Conservation (phyloP, 2,888 invertebrate species). For the Gnatocerus cornutus region DNA sequence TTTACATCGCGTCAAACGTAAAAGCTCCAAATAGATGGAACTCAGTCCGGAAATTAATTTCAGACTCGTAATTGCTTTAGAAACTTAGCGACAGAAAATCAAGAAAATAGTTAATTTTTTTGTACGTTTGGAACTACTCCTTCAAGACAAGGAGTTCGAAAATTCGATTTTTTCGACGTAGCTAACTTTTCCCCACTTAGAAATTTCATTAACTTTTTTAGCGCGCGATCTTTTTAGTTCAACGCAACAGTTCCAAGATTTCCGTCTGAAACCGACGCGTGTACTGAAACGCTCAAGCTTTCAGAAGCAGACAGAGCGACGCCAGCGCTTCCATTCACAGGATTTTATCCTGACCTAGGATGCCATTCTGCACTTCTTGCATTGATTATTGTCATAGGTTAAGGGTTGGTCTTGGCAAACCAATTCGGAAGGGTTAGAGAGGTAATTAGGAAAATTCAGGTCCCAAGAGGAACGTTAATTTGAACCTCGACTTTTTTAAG, state of each 20-base stretch:
- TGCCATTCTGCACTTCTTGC: constrained; percentile 20
- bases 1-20: not conserved
- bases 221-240: constrained; percentile 17
- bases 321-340: constrained; percentile 53
- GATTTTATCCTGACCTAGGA: constrained; percentile 57
- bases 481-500: too few relatives aligned
- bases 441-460: too few relatives aligned
- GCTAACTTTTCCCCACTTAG: too few relatives aligned
- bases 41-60: constrained; percentile 17
- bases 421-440: not conserved
- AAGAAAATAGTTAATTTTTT: not conserved
- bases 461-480: too few relatives aligned
- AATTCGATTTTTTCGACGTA: not conserved
- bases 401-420: constrained; percentile 11
- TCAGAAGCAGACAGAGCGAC: constrained; percentile 52
- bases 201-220: too few relatives aligned
- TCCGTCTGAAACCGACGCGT: constrained; percentile 53
- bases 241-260: constrained; percentile 41
- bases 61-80: constrained; percentile 10
- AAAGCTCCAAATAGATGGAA: constrained; percentile 9
- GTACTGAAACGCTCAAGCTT: constrained; percentile 59
- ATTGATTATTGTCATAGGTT: constrained; percentile 38
- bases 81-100: not conserved
- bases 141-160: too few relatives aligned
- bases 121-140: too few relatives aligned